Base-by-base conservation (phyloP, 2,888 invertebrate genomes). In the Bombyx huttoni region DNA sequence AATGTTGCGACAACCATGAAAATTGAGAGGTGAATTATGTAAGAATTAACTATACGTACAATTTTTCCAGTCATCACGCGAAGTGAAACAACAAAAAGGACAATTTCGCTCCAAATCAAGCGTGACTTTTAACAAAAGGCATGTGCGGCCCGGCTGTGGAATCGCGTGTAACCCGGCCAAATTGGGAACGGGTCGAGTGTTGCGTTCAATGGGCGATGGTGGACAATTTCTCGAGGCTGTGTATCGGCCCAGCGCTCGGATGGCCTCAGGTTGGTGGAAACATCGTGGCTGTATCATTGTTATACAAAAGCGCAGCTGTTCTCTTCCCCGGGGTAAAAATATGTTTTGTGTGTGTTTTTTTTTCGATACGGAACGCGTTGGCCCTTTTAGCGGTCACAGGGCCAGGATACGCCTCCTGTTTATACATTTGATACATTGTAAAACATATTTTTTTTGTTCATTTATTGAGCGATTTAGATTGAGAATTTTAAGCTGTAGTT, bases 211-310 rank as follows among this genome's bases (percentile, higher is more conserved):
- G 53, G 56, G 53, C 58, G 57, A 49, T 46, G 54, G 40, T 56
- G 52, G 61, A 53, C 46, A 63, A 71, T 69, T 68, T 59, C 49
- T 56, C 57, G 58, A 57, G 64, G 68, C 59, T 61, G 79, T 67
- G 54, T 81, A 66, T 55, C 57, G 68, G 68, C 67, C 64, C 67
- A 72, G 68, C 73, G 80, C 74, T 75, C 68, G 73, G 81, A 83
- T 79, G 78, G 84, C 84, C 81, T 66, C 77, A 69, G 81, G 82
- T 81, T 67, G 75, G 70, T 75, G 75, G 74, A 78, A 78, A 78
- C 75, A 82, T 79, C 81, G 73, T 81, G 83, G 82, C 79, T 78
- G 78, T 86, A 86, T 86, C 86, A 86, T 87, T 87, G 87, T 85
- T 80, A 73, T 75, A 80, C 84, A 80, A 81, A 81, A 78, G 77